These are phyloP conservation scores for Hirtodrosophila duncani DNA, from an alignment of 2,888 invertebrate genomes.

Conservation along the genomic window DNA sequence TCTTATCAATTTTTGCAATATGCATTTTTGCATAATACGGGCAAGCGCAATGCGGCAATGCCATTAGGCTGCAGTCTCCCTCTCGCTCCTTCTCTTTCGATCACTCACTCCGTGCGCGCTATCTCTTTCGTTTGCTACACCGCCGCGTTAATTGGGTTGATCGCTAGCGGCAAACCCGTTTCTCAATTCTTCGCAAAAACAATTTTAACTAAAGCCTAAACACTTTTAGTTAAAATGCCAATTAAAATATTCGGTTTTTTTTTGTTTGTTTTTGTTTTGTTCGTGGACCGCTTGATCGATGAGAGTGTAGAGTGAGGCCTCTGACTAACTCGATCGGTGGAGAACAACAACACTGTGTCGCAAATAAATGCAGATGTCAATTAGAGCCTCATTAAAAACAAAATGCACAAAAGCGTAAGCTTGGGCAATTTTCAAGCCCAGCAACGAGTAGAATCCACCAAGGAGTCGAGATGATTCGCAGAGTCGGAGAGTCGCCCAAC, in stretches of 20 bases:
- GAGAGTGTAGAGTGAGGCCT: constrained; percentile 30
- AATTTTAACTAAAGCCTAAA: constrained; percentile 78
- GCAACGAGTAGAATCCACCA: too few relatives aligned
- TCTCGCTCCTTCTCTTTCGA: too few relatives aligned
- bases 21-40: constrained; percentile 68
- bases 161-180: constrained; percentile 26
- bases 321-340: not conserved
- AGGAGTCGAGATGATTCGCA: too few relatives aligned
- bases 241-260: constrained; percentile 74
- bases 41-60: constrained; percentile 22
- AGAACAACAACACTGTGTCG: too few relatives aligned
- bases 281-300: constrained; percentile 18
- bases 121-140: too few relatives aligned
- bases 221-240: constrained; percentile 78
- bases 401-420: constrained; percentile 59
- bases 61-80: too few relatives aligned
- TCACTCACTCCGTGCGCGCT: too few relatives aligned
- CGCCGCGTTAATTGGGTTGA: constrained; percentile 76
- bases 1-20: constrained; percentile 69
- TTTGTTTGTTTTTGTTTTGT: constrained; percentile 19
- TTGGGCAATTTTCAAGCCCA: constrained; percentile 33
- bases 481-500: too few relatives aligned
- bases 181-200: constrained; percentile 37
- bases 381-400: constrained; percentile 77
- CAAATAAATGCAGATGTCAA: constrained; percentile 77